Evolutionary conservation across 2,797 vertebrate species (phyloP), one percentile per base, ranked within the genome.

Genomic region (Micrastur ruficollis): DNA sequence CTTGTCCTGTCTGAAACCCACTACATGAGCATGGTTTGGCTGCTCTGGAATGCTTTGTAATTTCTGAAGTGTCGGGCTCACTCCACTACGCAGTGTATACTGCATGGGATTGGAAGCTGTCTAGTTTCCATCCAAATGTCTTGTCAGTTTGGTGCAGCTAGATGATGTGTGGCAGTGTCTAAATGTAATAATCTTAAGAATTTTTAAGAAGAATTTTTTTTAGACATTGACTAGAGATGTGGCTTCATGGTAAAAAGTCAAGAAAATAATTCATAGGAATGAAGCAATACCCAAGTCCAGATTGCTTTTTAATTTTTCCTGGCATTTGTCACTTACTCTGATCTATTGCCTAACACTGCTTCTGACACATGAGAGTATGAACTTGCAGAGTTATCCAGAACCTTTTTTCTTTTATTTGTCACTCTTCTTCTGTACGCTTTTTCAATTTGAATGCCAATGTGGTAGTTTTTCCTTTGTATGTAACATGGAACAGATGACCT

Each of bases 241-340:
- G 59, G 14, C 52, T 93, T 85, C 5, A 4, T 58, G 58, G 40
- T 88, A 72, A 79, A 83, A 92, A 68, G 38, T 34, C 40, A 70
- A 13, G 29, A 63, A 79, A 63, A 56, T 71, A 42, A 75, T 55
- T 90, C 61, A 38, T 62, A 47, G 50, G 50, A 50, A 38, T 72
- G 40, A 55, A 82, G 42, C 61, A 89, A 42, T 80, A 31, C 29
- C 21, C 29, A 63, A 72, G 42, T 34, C 53, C 52, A 44, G 55
- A 55, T 50, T 61, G 44, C n/a, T 83, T 86, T 96, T 89, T 46
- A 34, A 63, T 79, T 92, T 95, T 86, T 72, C 71, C 31, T 94
- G 73, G 36, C 31, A 8, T 79, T 95, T 75, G 82, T 88, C 29
- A 32, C n/a, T 89, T 72, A 32, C 21, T 85, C 17, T 65, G 12